phyloP scores from a whole-genome alignment of 2,113 vertebrate genomes.

The Lucifuga dentata region DNA sequence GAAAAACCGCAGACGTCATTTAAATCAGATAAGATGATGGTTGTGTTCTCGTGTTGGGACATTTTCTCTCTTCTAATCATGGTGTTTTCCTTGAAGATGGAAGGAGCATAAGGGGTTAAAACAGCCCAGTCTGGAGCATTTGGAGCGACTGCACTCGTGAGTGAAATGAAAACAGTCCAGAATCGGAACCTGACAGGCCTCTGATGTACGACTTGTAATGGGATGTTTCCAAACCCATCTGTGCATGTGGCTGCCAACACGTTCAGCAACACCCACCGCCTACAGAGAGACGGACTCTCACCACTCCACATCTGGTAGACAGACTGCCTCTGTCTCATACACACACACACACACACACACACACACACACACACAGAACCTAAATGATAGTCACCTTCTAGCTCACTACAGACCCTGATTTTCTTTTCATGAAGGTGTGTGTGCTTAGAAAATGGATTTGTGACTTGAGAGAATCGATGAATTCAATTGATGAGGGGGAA shows the following conservation, averaged over 20 bases:
- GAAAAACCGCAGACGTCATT: too few species aligned
- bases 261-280: conserved; percentile 88
- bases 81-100: not conserved
- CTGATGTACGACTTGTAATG: conserved; percentile 94
- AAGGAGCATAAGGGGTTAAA: conserved; percentile 54
- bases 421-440: too few species aligned
- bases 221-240: conserved; percentile 92
- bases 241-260: conserved; percentile 88
- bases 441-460: too few species aligned
- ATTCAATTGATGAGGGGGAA: too few species aligned
- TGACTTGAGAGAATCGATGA: too few species aligned
- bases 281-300: conserved; percentile 73
- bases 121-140: conserved; percentile 35
- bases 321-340: conserved; percentile 38
- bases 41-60: too few species aligned
- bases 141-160: conserved; percentile 82
- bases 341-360: conserved; percentile 17
- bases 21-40: too few species aligned
- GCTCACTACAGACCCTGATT: too few species aligned
- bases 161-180: conserved; percentile 92
- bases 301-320: conserved; percentile 73
- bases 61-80: not conserved
- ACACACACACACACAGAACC: conserved; percentile 3
- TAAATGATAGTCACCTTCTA: not conserved
- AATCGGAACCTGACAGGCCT: conserved; percentile 86